Evolutionary conservation across 2,888 invertebrate species (phyloP), one percentile per base, ranked within the genome.

Genomic region (Cantharis nigra): DNA sequence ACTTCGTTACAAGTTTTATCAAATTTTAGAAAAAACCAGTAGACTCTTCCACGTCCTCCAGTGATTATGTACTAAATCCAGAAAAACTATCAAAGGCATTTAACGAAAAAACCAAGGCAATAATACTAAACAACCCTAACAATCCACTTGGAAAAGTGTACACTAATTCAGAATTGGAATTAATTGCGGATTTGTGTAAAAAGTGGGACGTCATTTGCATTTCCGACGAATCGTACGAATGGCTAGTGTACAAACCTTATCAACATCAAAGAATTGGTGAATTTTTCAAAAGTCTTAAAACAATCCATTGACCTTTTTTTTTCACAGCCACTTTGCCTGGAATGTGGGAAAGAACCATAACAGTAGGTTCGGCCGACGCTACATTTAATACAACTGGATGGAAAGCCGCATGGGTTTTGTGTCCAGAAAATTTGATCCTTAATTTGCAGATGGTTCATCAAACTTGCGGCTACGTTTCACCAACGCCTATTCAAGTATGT

Each of bases 331-430:
- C 49, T 0, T 87, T 99, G 7, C 98, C 98, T 0, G 98, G 90
- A n/a, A 99, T 99, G 99, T 99, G 97, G 95, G 98, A 99, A 81
- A 92, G 98, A 23, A 99, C 99, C 0, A 93, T 99, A 62, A 98
- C 99, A 0, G 93, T 99, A 80, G 98, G 99, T 0, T 98, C 98
- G 23, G 99, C 98, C 0, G 99, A 99, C 0, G 99, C 99, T 91
- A 97, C 98, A 0, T 98, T 99, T 90, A 97, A 97, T 73, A 97
- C 97, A 13, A 99, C 99, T 0, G 99, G 99, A 4, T 98, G 98
- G 98, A 98, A 96, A 91, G 92, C 93, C 2, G 99, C 99, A 71
- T 99, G 99, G 99, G 96, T 96, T 0, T 96, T 98, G 87, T 98
- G 96, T 0, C 98, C 98, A 0, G 92, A 92, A 0, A 88, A 92